phyloP scores from a whole-genome alignment of 1,140 invertebrate species.

The Aphidius gifuensis region DNA sequence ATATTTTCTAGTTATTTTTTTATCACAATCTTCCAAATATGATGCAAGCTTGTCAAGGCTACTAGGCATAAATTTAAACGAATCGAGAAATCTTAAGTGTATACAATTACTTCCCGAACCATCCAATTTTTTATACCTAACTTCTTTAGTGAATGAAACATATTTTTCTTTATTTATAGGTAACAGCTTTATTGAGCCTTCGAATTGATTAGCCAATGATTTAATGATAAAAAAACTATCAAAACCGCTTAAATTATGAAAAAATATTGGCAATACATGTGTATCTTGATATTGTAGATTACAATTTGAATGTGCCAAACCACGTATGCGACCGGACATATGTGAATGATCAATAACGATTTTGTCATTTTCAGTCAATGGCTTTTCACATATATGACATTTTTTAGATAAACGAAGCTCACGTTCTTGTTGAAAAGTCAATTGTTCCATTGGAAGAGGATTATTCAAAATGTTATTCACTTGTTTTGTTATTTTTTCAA shows the following conservation, averaged over 20 bases:
- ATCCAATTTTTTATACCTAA: background rate
- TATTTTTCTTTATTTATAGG: background rate
- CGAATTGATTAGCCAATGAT: background rate
- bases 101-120: background rate
- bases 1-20: background rate
- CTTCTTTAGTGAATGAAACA: background rate
- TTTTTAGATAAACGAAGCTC: too few relatives aligned
- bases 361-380: too few relatives aligned
- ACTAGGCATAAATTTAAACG: constrained; percentile 6
- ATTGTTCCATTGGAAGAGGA: too few relatives aligned
- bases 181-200: background rate
- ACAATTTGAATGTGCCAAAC: background rate
- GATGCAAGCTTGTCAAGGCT: constrained; percentile 15
- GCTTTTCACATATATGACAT: too few relatives aligned
- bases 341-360: too few relatives aligned
- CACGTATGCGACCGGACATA: background rate
- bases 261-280: background rate
- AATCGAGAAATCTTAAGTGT: background rate
- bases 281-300: constrained; percentile 24
- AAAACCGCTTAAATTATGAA: constrained; percentile 20
- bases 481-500: background rate
- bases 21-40: constrained; percentile 6
- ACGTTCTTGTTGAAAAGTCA: too few relatives aligned
- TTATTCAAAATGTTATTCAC: background rate
- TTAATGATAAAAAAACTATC: constrained; percentile 10